Percentiles rank a stretch among this genome's conserved stretches.
These are phyloP conservation scores for Catharus fuscescens DNA, from an alignment of 2,113 vertebrate species.

Conservation along the genomic window DNA sequence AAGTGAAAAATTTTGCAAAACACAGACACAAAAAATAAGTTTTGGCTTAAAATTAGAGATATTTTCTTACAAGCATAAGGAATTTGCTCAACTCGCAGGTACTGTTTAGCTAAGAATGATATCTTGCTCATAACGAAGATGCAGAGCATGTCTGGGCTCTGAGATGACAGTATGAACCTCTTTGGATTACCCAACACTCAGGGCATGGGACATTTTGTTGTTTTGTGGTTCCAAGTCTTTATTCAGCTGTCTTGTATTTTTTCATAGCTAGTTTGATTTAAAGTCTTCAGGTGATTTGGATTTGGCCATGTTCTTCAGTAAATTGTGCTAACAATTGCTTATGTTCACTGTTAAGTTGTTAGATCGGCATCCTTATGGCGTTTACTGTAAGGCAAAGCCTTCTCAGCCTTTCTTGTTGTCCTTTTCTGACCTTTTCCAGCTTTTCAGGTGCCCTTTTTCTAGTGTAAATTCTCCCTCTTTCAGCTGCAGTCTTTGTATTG, in stretches of 20 bases:
- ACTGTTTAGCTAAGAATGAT: not conserved
- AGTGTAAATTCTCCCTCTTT: not conserved
- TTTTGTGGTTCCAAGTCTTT: not conserved
- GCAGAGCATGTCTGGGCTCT: not conserved
- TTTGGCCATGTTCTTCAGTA: not conserved
- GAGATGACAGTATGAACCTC: not conserved
- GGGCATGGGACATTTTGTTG: not conserved
- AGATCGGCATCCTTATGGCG: not conserved
- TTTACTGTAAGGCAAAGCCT: not conserved
- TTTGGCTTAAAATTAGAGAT: not conserved
- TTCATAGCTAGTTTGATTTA: not conserved
- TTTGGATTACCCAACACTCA: not conserved
- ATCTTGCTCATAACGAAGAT: not conserved
- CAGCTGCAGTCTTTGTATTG: not conserved
- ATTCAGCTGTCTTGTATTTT: not conserved
- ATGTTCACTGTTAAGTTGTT: not conserved
- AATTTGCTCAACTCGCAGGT: not conserved
- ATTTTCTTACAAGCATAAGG: not conserved
- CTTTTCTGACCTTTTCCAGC: not conserved
- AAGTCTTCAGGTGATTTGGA: not conserved
- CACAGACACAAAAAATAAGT: not conserved
- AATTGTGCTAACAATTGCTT: not conserved
- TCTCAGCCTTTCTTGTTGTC: not conserved
- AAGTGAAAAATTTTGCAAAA: slow-evolving; percentile 10
- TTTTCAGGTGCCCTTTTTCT: not conserved